A percentile compares a stretch with the other conserved stretches of the same genome.
These are phyloP conservation scores for Hipparchia sbordonii DNA, from an alignment of 2,888 invertebrate species.

Conservation along the genomic window DNA sequence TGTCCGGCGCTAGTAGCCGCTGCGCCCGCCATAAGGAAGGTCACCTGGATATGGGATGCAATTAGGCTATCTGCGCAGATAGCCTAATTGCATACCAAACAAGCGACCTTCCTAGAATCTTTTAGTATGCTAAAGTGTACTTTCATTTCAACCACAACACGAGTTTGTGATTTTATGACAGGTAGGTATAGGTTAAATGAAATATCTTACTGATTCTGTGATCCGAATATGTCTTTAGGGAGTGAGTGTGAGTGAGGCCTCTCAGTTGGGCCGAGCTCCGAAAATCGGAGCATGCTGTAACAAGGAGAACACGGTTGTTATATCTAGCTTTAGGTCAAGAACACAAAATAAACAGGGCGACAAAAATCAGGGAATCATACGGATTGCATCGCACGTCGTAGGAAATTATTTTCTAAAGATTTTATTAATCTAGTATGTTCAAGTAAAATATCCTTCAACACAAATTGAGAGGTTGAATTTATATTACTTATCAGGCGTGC, in stretches of 20 bases:
- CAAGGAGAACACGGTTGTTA: constrained; percentile 40
- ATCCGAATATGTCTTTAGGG: constrained; percentile 45
- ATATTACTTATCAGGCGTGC: constrained; percentile 54
- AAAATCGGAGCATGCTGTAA: constrained; percentile 86
- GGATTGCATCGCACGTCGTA: neutral
- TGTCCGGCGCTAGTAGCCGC: too few species aligned
- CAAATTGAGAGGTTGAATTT: constrained; percentile 48
- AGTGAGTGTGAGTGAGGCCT: constrained; percentile 44
- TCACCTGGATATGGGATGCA: too few species aligned
- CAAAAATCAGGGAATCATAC: neutral
- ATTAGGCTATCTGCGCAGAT: too few species aligned
- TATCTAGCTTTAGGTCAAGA: constrained; percentile 3
- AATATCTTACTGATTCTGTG: constrained; percentile 45
- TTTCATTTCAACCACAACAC: neutral
- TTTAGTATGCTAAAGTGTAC: too few species aligned
- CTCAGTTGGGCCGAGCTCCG: constrained; percentile 77
- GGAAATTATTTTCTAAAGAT: neutral
- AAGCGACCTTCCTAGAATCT: too few species aligned
- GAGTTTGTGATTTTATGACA: neutral
- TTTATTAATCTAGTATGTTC: neutral
- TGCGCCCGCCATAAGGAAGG: too few species aligned
- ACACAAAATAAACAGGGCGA: neutral
- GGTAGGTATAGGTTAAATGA: constrained; percentile 24
- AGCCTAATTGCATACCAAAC: too few species aligned
- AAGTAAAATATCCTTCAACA: constrained; percentile 26